Base-by-base conservation (phyloP, 2,797 vertebrate genomes). In the Phylloscopus collybita region DNA sequence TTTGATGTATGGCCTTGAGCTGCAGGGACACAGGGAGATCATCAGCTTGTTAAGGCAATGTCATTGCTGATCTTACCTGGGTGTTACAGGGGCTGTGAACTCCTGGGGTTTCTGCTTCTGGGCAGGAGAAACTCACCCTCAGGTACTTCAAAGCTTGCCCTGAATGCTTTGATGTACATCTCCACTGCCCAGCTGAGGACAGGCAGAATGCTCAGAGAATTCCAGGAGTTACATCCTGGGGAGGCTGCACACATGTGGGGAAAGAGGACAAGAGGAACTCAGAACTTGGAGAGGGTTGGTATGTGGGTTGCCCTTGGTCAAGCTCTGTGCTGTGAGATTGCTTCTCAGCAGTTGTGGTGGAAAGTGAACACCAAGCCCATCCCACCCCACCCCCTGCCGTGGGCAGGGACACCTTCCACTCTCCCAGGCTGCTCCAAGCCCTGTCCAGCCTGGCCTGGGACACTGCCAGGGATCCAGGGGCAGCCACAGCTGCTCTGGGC, bases 361-460 rank as follows among this genome's bases (percentile, higher is more conserved):
- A n/a, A n/a, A 59, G 6, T 2, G 6, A 26, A 12, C 40, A 13
- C 10, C 5, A 30, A 47, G 9, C 4, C 16, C 16, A 30, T 19
- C 16, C 6, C 0, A 0, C 59, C 1, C 20, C 29, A 53, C 3
- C 4, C 22, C 8, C 5, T 66, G n/a, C 5, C 32, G 8, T 8
- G 23, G 1, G 4, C 16, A 14, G 22, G 22, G 44, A 57, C 27
- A 26, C 1, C 21, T 66, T 4, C 34, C n/a, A 22, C 9, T 22
- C 1, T 9, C 8, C 32, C 54, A 56, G 19, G 54, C 1, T 13
- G 32, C 13, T 56, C 49, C 40, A 27, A 45, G 15, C 14, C 17
- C 10, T 0, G 0, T 10, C 54, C 36, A 60, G 0, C 50, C 45
- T 53, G 10, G 4, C 44, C 21, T 30, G 8, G 38, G 22, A 1